phyloP scores from a whole-genome alignment of 2,113 vertebrate genomes.

The Phaethornis superciliosus region DNA sequence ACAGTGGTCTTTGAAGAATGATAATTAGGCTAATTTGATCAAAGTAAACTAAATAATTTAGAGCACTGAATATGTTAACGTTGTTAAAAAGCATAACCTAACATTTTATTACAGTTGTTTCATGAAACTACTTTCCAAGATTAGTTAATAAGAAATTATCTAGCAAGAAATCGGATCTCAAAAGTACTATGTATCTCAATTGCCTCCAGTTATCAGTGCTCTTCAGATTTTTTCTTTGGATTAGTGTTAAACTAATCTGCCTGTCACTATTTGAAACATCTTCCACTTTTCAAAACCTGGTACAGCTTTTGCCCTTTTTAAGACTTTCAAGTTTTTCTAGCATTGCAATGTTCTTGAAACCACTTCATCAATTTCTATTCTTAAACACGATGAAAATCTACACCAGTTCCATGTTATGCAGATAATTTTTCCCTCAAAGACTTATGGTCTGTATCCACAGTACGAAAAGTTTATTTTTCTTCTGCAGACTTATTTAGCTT shows the following conservation, averaged over 20 bases:
- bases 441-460: background rate
- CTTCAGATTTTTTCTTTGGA: background rate
- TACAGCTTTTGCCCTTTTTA: background rate
- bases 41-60: conserved; percentile 12
- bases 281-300: background rate
- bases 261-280: background rate
- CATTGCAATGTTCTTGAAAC: background rate
- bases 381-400: background rate
- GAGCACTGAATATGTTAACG: background rate
- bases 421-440: background rate
- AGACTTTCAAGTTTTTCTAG: background rate
- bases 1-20: background rate
- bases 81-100: background rate
- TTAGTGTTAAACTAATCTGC: background rate
- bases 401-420: background rate
- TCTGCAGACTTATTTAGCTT: background rate
- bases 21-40: conserved; percentile 17
- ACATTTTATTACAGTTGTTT: background rate
- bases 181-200: background rate
- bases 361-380: background rate
- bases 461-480: background rate
- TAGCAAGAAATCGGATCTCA: no score
- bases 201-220: background rate
- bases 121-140: background rate
- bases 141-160: no score